Base-by-base conservation (phyloP, 2,888 invertebrate genomes). In the Pasiphila rectangulata region DNA sequence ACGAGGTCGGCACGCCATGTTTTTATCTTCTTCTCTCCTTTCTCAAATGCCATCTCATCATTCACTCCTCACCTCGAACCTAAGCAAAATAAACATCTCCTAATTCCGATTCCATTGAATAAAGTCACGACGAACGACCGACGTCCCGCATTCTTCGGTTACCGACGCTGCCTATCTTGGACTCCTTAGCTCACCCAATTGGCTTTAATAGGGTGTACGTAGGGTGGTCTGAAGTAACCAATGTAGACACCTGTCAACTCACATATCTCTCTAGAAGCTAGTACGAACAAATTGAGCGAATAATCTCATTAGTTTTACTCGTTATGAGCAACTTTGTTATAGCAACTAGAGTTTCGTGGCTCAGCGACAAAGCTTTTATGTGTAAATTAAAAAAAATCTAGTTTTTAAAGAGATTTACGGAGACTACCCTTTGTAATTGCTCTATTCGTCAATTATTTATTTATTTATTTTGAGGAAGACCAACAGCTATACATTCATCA, bases 241-340 rank as follows among this genome's bases (percentile, higher is more conserved):
- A 74, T 70, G 69, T 67, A 73, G 76, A 71, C 82, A 80, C 75
- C 80, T 79, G 78, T 72, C 75, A 58, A 63, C 65, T 74, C 65
- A 64, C 54, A 60, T 39, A 16, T 32, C 16, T 32, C 4, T 32
- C 32, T 7, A 21, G 4, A 6, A 21, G 7, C 6, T 32, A 47
- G 57, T 58, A 51, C 39, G 54, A 47, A 56, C 57, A 61, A 53
- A 61, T 57, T 48, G 54, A 50, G 47, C 36, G 36, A 49, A 38
- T 54, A 51, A 57, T 70, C 67, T 63, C 54, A 68, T 75, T 72
- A 69, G 56, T 51, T 54, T 54, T 51, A 58, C 57, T 66, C 57
- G 65, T 57, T 60, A 61, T 56, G 54, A 49, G 46, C 56, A 30
- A 36, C 24, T 40, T 34, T 38, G 15, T 44, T 37, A 27, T 21